A percentile compares a stretch with the other conserved stretches of the same genome.
Evolutionary conservation across 2,888 invertebrate genomes (phyloP).

Genomic region (Drosophila nr. medialis): DNA sequence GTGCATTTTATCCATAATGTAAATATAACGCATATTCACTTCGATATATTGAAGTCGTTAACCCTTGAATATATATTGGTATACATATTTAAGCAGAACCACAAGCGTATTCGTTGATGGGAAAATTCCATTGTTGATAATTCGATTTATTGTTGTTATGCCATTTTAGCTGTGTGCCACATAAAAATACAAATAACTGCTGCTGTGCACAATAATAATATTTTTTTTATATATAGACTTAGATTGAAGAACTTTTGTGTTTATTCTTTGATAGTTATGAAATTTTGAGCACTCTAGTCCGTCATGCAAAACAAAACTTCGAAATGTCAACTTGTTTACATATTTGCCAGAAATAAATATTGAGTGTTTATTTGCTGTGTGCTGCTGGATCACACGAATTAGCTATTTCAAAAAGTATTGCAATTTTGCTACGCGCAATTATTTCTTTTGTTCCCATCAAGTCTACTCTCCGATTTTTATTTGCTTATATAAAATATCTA

Average conservation of each 20-base stretch:
- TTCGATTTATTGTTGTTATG: neutral
- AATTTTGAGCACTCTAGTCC: neutral
- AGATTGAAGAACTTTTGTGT: neutral
- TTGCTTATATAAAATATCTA: neutral
- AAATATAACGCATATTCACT: neutral
- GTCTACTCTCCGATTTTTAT: neutral
- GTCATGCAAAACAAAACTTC: too few relatives aligned
- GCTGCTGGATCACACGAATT: neutral
- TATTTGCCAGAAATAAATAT: neutral
- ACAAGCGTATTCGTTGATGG: slow-evolving; percentile 18
- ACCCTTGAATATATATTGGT: neutral
- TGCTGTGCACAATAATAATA: neutral
- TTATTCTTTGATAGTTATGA: neutral
- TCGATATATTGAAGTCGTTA: neutral
- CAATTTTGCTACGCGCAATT: neutral
- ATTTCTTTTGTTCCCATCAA: neutral
- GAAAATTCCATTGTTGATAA: slow-evolving; percentile 16
- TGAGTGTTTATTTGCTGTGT: neutral
- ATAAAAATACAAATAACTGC: neutral
- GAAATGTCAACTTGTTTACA: neutral
- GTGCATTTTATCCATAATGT: neutral
- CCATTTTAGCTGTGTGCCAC: neutral
- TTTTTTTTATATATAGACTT: neutral
- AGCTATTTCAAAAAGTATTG: neutral
- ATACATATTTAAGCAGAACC: neutral